Evolutionary conservation across 2,113 vertebrate genomes (phyloP).

Genomic region (Dipodomys ordii): DNA sequence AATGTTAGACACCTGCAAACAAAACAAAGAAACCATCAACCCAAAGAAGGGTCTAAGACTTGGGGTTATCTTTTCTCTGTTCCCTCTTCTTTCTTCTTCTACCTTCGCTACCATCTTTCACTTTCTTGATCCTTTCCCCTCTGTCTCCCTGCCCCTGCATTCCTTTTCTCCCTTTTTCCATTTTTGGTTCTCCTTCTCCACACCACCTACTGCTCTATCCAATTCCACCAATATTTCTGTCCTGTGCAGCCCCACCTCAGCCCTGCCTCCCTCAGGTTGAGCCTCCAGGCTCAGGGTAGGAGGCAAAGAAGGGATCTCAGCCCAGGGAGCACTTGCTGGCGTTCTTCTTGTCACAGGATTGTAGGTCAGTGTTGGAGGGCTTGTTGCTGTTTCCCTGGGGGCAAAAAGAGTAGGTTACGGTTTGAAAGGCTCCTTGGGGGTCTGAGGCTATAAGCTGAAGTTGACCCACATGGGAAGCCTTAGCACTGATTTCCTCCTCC

Average conservation of each 20-base stretch:
- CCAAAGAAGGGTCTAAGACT: neutral
- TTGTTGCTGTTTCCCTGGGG: slow-evolving; percentile 76
- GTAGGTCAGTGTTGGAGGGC: slow-evolving; percentile 74
- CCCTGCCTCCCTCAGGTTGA: neutral
- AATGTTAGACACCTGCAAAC: neutral
- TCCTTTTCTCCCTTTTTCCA: neutral
- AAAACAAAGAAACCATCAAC: neutral
- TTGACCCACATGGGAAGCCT: neutral
- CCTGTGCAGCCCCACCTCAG: neutral
- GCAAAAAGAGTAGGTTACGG: neutral
- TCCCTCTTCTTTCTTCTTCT: neutral
- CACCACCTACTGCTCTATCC: neutral
- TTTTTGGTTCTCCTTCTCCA: neutral
- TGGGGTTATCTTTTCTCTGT: neutral
- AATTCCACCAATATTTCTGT: neutral
- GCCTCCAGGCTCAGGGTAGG: neutral
- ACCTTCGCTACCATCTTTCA: neutral
- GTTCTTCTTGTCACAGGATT: slow-evolving; percentile 69
- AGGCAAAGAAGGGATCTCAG: slow-evolving; percentile 42
- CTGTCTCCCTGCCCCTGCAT: neutral
- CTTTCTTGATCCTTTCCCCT: neutral
- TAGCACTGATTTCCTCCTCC: neutral
- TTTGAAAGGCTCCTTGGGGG: neutral
- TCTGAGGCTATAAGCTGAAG: neutral
- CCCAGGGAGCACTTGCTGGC: slow-evolving; percentile 81